phyloP scores from a whole-genome alignment of 2,888 invertebrate species.

The Syritta pipiens region DNA sequence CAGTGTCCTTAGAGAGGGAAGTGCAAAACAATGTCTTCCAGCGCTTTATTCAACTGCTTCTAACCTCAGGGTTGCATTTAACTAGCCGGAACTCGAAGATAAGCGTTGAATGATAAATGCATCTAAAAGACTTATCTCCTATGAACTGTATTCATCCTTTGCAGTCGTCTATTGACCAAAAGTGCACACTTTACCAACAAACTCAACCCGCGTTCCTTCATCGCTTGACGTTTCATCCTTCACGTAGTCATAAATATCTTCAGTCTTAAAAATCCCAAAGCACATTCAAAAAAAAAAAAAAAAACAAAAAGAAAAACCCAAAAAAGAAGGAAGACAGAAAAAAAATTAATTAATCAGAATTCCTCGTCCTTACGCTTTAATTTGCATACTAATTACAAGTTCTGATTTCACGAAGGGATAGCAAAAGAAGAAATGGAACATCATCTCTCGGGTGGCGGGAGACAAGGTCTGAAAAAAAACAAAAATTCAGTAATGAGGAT shows the following conservation, averaged over 20 bases:
- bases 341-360: slow-evolving; percentile 38
- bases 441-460: neutral
- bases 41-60: no score
- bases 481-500: slow-evolving; percentile 44
- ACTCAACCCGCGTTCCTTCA: no score
- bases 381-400: slow-evolving; percentile 59
- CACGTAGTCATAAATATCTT: slow-evolving; percentile 2
- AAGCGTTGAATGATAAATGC: no score
- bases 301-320: neutral
- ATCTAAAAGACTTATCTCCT: neutral
- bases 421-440: neutral
- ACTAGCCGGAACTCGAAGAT: no score
- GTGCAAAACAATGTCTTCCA: no score
- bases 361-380: slow-evolving; percentile 44
- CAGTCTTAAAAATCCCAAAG: no score
- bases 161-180: neutral
- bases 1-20: no score
- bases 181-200: neutral
- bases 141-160: neutral
- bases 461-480: slow-evolving; percentile 1
- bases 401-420: slow-evolving; percentile 2
- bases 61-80: no score
- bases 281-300: neutral
- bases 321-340: neutral
- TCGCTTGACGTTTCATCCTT: no score